A percentile compares a stretch with the other conserved stretches of the same genome.
phyloP scores from a whole-genome alignment of 2,797 vertebrate genomes.

The Mallotus villosus region DNA sequence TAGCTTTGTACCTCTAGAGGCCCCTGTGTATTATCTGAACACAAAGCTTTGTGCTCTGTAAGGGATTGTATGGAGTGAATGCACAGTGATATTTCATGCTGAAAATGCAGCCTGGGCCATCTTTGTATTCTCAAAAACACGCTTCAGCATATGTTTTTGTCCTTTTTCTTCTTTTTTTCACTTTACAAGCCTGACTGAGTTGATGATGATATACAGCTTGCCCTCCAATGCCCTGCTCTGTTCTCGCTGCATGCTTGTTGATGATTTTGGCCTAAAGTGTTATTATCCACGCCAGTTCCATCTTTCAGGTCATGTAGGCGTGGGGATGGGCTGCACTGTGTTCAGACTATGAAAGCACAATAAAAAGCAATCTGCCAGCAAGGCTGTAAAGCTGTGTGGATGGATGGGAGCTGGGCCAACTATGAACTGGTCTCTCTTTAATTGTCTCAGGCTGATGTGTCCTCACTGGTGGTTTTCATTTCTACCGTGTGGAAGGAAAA shows the following conservation, averaged over 20 bases:
- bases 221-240: constrained; percentile 4
- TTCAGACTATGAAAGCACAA: constrained; percentile 62
- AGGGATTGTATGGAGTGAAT: constrained; percentile 52
- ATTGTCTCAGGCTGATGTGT: constrained; percentile 19
- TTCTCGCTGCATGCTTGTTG: constrained; percentile 37
- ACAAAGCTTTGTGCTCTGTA: constrained; percentile 66
- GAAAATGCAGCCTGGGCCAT: constrained; percentile 57
- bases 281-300: constrained; percentile 15
- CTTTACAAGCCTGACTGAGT: constrained; percentile 26
- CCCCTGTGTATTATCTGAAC: constrained; percentile 60
- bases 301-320: constrained; percentile 51
- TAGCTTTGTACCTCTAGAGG: constrained; percentile 45
- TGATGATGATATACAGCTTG: constrained; percentile 33
- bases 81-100: constrained; percentile 44
- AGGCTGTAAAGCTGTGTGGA: constrained; percentile 35
- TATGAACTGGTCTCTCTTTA: constrained; percentile 16
- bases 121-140: constrained; percentile 44
- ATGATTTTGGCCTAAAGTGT: constrained; percentile 15
- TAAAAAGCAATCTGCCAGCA: constrained; percentile 55
- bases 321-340: constrained; percentile 63
- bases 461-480: constrained; percentile 44
- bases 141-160: constrained; percentile 26
- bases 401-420: constrained; percentile 35
- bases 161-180: constrained; percentile 24
- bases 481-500: constrained; percentile 39